These are phyloP conservation scores for Thinocorus orbignyianus DNA, from an alignment of 2,113 vertebrate species.

Conservation along the genomic window DNA sequence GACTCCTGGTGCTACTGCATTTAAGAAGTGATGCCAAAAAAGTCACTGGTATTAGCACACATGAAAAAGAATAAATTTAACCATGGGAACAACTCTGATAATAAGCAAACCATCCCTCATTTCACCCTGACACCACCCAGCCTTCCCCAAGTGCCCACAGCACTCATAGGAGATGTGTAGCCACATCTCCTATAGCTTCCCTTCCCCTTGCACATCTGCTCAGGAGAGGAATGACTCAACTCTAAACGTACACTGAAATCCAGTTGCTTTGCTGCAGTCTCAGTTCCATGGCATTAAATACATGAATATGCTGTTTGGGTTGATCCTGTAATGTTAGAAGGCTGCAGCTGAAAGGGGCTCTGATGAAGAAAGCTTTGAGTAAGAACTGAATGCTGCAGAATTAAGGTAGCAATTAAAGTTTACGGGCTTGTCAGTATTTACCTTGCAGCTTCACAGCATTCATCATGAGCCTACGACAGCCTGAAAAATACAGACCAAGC, in stretches of 20 bases:
- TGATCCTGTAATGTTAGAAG: background rate
- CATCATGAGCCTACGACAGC: background rate
- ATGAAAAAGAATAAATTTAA: background rate
- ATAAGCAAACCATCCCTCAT: background rate
- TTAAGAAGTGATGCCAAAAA: background rate
- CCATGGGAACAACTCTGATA: background rate
- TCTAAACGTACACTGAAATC: background rate
- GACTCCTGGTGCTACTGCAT: background rate
- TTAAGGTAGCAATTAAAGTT: background rate
- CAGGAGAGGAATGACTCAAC: background rate
- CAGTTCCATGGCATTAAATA: background rate
- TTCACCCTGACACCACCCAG: background rate
- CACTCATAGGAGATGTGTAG: no score
- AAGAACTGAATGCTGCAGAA: background rate
- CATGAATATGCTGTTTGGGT: background rate
- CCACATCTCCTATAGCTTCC: background rate
- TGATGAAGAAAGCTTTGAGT: background rate
- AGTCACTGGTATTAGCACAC: background rate
- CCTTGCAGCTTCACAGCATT: background rate
- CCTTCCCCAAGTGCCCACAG: no score
- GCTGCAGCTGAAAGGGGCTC: background rate
- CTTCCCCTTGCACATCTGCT: background rate
- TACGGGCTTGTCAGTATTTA: background rate
- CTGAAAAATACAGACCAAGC: background rate
- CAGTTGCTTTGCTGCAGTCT: background rate